These are phyloP conservation scores for Monochamus alternatus DNA, from an alignment of 2,888 invertebrate genomes.

Conservation along the genomic window DNA sequence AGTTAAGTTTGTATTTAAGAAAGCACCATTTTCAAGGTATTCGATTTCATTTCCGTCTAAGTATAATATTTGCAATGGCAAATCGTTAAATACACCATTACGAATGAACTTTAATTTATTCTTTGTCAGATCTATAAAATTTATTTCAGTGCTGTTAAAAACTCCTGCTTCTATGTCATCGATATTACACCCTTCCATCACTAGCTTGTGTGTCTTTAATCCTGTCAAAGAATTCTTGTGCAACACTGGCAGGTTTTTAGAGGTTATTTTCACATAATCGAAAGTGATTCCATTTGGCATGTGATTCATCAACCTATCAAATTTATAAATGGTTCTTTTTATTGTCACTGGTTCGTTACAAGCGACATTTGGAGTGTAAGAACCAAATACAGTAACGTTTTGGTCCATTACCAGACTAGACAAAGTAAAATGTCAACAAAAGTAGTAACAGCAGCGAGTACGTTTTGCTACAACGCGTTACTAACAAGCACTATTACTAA, in stretches of 20 bases:
- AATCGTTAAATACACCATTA: slow-evolving; percentile 6
- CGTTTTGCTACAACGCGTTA: too few species aligned
- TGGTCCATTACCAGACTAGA: background rate
- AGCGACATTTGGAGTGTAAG: background rate
- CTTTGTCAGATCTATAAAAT: background rate
- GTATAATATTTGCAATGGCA: background rate
- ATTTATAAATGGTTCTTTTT: background rate
- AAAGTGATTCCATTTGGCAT: background rate
- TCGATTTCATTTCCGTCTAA: slow-evolving; percentile 22
- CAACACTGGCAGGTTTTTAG: slow-evolving; percentile 5
- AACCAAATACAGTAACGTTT: background rate
- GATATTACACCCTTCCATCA: background rate
- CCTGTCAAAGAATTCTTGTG: slow-evolving; percentile 1
- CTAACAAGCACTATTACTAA: too few species aligned
- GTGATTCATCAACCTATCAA: background rate
- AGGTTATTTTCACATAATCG: background rate
- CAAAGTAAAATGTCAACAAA: too few species aligned
- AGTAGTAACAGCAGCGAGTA: too few species aligned
- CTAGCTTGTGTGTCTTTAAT: background rate
- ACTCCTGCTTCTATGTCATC: background rate
- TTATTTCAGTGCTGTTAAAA: background rate
- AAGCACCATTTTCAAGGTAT: slow-evolving; percentile 4
- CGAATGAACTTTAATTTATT: slow-evolving; percentile 1
- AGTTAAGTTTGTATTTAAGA: background rate
- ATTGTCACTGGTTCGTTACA: background rate